Base-by-base conservation (phyloP, 2,113 vertebrate species). In the Psephotus haematonotus region DNA sequence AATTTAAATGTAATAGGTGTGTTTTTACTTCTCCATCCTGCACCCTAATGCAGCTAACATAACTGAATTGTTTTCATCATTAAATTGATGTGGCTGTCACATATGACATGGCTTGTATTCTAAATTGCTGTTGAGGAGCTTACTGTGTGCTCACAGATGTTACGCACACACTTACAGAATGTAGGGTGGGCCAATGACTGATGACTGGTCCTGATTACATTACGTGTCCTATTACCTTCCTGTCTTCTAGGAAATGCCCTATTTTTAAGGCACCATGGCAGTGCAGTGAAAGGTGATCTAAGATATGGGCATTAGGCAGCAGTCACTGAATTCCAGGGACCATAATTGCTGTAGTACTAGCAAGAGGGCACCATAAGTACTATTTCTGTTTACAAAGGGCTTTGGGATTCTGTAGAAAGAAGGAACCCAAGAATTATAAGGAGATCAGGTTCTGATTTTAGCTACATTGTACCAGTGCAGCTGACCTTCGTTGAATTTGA, bases 91-190 rank as follows among this genome's bases (percentile, higher is more conserved):
- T 28, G 8, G 6, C 13, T 41, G 10, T 46, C 69, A 20, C 3
- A 4, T 43, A 23, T 37, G 18, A 9, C 4, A 27, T n/a, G 15
- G 11, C 4, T 5, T 33, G 11, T 52, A 35, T 52, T 76, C 44
- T 59, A 47, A 18, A 20, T 46, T 59, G 15, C 39, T 47, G 10
- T 8, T 29, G 16, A 19, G 27, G 6, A 9, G 50, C 29, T 78
- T 44, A 25, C 43, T 79, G 10, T 39, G 16, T 19, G 15, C 12
- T 43, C 8, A 44, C 10, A 78, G 46, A 31, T 3, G 1, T n/a
- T 55, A 35, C 2, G 2, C 12, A 31, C 33, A 44, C 7, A 46
- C 1, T 10, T 20, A 29, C 0, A 43, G 47, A 57, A 50, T 7
- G 9, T 6, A 62, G 8, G 17, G 4, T 33, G 11, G n/a, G 25